Base-by-base conservation (phyloP, 2,888 invertebrate genomes). In the Drosophila suboccidentalis region DNA sequence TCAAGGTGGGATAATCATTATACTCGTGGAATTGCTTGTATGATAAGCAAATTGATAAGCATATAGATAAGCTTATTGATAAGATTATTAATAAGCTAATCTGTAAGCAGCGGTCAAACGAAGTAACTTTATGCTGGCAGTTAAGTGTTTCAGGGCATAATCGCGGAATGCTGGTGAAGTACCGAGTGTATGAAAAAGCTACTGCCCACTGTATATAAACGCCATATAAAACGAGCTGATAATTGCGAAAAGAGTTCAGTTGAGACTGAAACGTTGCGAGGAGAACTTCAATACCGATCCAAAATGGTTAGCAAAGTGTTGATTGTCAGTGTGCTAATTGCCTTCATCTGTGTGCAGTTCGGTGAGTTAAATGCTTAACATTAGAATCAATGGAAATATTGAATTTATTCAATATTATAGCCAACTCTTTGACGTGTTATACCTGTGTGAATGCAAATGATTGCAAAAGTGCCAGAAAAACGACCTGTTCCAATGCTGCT, bases 401-500 rank as follows among this genome's bases (percentile, higher is more conserved):
- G 8, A 11, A 34, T 1, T 0, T 3, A 3, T 39, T 8, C n/a
- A 1, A 5, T 0, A 41, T 11, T 46, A 4, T 17, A 85, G 84
- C 55, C 26, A 34, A 36, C 17, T 80, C 74, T 0, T 47, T 85
- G 47, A 68, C 62, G 13, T 85, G 85, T 15, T 85, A 85, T 41
- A 65, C 74, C 5, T 85, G 85, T 13, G 3, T 4, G 9, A 60
- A 19, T 0, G 43, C 63, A 3, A 34, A 19, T 1, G 78, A 82
- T n/a, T 85, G 85, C 69, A 78, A 66, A 59, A 78, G 43, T 0
- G 22, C 85, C 9, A 61, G 9, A 4, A 66, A 57, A 43, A 53
- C 57, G 0, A 84, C 80, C 15, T 85, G 85, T 26, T 38, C 26
- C 22, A 69, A 63, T 53, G 50, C 17, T 0, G 36, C 65, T 0